Conservation (phyloP, 2,888 invertebrate genomes). For the Parascotia fuliginaria region DNA sequence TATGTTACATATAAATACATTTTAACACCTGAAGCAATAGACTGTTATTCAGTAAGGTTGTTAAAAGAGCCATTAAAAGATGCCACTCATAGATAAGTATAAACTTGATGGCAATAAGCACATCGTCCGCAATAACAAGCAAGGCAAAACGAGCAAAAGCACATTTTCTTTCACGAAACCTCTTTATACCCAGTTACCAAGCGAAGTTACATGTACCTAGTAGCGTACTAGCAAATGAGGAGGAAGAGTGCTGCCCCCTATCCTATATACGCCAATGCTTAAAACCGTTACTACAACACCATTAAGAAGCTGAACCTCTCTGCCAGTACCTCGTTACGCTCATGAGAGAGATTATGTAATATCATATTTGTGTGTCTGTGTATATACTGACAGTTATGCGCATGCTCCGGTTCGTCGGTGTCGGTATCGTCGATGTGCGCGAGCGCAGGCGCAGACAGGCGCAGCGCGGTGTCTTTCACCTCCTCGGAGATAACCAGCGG, state of each 20-base stretch:
- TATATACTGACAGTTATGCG: slow-evolving; percentile 65
- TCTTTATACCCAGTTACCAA: slow-evolving; percentile 1
- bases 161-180: background rate
- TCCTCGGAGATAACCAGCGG: slow-evolving; percentile 10
- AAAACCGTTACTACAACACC: too few relatives aligned
- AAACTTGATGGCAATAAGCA: too few relatives aligned
- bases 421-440: slow-evolving; percentile 88
- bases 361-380: background rate
- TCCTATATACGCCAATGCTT: too few relatives aligned
- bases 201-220: slow-evolving; percentile 22
- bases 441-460: slow-evolving; percentile 67
- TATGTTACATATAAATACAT: too few relatives aligned
- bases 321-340: too few relatives aligned
- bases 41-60: too few relatives aligned
- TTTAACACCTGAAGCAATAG: background rate
- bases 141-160: background rate
- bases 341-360: too few relatives aligned
- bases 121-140: background rate
- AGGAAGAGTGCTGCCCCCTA: too few relatives aligned
- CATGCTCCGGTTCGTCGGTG: slow-evolving; percentile 78
- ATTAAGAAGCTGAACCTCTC: too few relatives aligned
- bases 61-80: too few relatives aligned
- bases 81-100: too few relatives aligned
- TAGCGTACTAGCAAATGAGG: background rate
- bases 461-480: slow-evolving; percentile 42